These are phyloP conservation scores for Dynastes hyllus DNA, from an alignment of 2,888 invertebrate genomes.

Conservation along the genomic window DNA sequence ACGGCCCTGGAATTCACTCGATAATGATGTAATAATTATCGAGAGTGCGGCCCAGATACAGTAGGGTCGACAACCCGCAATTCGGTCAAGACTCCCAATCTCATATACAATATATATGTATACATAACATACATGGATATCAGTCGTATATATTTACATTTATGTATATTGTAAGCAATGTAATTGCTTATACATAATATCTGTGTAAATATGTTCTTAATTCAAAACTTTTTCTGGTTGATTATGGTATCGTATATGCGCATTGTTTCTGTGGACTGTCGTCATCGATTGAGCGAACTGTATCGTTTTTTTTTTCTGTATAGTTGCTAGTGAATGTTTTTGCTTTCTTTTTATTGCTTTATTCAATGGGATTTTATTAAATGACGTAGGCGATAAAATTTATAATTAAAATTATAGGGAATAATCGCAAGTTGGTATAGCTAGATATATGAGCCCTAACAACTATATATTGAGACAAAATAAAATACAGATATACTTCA, in stretches of 20 bases:
- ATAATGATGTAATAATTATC: conserved; percentile 56
- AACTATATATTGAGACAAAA: too few relatives aligned
- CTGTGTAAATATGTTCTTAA: neutral
- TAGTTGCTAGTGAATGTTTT: neutral
- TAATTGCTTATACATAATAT: conserved; percentile 4
- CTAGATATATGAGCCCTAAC: too few relatives aligned
- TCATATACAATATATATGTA: conserved; percentile 4
- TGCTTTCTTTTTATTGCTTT: neutral
- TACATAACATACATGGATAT: conserved; percentile 44
- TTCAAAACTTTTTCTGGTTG: neutral
- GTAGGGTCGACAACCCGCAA: conserved; percentile 64
- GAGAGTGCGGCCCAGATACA: conserved; percentile 63
- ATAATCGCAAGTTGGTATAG: too few relatives aligned
- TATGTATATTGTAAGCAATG: conserved; percentile 21
- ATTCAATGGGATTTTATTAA: neutral
- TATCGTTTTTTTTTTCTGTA: neutral
- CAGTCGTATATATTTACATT: conserved; percentile 36
- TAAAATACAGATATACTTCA: too few relatives aligned
- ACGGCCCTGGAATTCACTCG: conserved; percentile 54
- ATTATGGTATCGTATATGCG: neutral
- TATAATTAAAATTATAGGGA: too few relatives aligned
- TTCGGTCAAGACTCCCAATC: conserved; percentile 67
- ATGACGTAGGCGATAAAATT: neutral
- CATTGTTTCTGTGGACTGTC: conserved; percentile 7
- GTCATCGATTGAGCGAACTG: conserved; percentile 3